Percentiles rank a stretch among this genome's conserved stretches.
Evolutionary conservation across 1,140 invertebrate genomes (phyloP).

Genomic region (Drusus annulatus): DNA sequence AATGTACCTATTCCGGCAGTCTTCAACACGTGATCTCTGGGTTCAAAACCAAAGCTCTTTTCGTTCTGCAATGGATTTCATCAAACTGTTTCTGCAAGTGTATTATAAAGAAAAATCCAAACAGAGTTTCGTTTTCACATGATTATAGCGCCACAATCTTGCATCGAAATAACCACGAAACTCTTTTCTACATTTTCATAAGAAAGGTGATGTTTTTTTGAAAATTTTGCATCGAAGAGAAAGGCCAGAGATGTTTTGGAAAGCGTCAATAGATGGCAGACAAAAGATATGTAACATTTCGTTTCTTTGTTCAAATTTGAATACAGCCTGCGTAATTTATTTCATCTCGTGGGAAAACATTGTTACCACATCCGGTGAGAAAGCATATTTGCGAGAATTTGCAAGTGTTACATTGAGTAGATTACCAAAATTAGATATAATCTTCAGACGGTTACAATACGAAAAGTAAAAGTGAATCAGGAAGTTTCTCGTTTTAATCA

Average conservation of each 20-base stretch:
- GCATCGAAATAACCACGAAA: not conserved
- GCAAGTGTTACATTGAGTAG: constrained; percentile 19
- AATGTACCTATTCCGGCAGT: too few relatives aligned
- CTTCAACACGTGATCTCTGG: too few relatives aligned
- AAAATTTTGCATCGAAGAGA: not conserved
- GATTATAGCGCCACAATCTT: not conserved
- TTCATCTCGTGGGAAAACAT: not conserved
- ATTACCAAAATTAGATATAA: constrained; percentile 33
- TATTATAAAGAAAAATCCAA: too few relatives aligned
- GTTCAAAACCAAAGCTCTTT: too few relatives aligned
- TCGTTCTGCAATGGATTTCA: too few relatives aligned
- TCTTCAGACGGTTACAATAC: not conserved
- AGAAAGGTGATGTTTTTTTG: not conserved
- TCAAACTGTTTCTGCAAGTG: too few relatives aligned
- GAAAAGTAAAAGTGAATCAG: not conserved
- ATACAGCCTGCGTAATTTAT: not conserved
- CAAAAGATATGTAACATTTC: not conserved
- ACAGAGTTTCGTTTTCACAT: not conserved
- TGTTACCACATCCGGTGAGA: constrained; percentile 9
- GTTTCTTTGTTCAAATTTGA: not conserved
- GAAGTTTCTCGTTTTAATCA: not conserved
- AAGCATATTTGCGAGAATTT: constrained; percentile 26
- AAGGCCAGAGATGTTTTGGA: constrained; percentile 7
- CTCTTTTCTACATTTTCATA: not conserved
- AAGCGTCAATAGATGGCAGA: constrained; percentile 6